Base-by-base conservation (phyloP, 2,888 invertebrate genomes). In the Dicyrtoma fusca region DNA sequence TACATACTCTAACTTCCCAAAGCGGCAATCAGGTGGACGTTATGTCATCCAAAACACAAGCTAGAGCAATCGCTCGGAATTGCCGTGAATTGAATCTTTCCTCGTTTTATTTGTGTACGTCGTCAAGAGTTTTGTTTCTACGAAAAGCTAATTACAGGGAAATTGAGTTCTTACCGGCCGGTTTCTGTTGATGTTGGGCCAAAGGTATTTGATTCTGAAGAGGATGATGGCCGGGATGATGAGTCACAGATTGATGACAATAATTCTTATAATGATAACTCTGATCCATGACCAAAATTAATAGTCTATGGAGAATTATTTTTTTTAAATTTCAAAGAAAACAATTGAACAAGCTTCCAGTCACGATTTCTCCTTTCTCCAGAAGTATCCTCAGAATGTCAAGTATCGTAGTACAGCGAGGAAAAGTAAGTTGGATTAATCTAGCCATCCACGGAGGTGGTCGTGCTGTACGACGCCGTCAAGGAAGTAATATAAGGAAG, bases 261-360 rank as follows among this genome's bases (percentile, higher is more conserved):
- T 78, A 78, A 21, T 77, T 76, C 69, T 78, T 78, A 66, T 79
- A 79, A 73, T 76, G 76, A 72, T 74, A 79, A 45, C 75, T 71
- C 62, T 77, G 78, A 77, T 79, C 78, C 78, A 79, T 79, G 69
- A 19, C 62, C 70, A 45, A 34, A 63, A 25, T 64, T 23, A 34
- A 34, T 34, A 34, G 34, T 34, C 34, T 34, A 34, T 34, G 34
- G 8, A 5, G 34, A n/a, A n/a, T 34, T 3, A 34, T 34, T 34
- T 34, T 34, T 34, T 34, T 3, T 34, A 8, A 34, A 34, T 8
- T 34, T 34, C n/a, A n/a, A 34, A 34, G 34, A 34, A 8, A 34
- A 34, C 4, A 34, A 34, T 34, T 34, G 3, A 3, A 34, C 34
- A 8, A 34, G 34, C 3, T 8, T 34, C 34, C 34, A 34, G 34